These are phyloP conservation scores for Drosophila rhopaloa DNA, from an alignment of 1,140 invertebrate genomes.

Conservation along the genomic window DNA sequence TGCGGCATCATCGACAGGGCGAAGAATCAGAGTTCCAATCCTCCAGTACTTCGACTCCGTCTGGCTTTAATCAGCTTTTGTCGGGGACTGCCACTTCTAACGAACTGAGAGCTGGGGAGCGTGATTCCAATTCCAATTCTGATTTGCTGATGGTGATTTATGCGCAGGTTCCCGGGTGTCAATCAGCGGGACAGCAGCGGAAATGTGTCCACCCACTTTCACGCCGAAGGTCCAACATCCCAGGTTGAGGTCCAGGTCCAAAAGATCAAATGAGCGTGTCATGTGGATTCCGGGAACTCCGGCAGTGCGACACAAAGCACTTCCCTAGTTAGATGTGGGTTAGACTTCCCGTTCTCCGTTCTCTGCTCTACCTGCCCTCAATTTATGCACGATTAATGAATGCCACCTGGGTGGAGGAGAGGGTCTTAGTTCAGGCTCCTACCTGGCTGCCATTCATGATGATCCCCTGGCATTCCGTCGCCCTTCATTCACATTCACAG, in stretches of 20 bases:
- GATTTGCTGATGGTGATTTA: constrained; percentile 45
- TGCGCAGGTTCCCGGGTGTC: constrained; percentile 41
- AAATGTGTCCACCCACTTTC: constrained; percentile 77
- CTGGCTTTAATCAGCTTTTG: constrained; percentile 60
- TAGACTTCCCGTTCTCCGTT: constrained; percentile 1
- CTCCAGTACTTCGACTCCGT: no score
- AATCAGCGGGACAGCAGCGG: constrained; percentile 57
- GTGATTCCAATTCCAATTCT: not conserved
- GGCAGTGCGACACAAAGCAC: constrained; percentile 14
- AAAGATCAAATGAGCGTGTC: constrained; percentile 39
- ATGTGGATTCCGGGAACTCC: constrained; percentile 62
- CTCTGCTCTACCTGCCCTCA: constrained; percentile 58
- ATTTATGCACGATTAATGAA: constrained; percentile 83
- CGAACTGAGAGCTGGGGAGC: constrained; percentile 15
- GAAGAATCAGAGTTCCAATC: not conserved
- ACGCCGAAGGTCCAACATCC: constrained; percentile 35
- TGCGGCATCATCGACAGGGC: constrained; percentile 55
- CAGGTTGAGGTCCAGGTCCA: not conserved
- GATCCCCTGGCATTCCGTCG: constrained; percentile 12
- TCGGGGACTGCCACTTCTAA: constrained; percentile 37
- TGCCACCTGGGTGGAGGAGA: constrained; percentile 57
- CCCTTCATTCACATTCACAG: constrained; percentile 18
- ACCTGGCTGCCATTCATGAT: constrained; percentile 53
- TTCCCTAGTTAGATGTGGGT: constrained; percentile 29
- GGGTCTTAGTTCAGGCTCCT: not conserved